These are phyloP conservation scores for Haplochromis vanheusdeni DNA, from an alignment of 2,113 vertebrate species.

Conservation along the genomic window DNA sequence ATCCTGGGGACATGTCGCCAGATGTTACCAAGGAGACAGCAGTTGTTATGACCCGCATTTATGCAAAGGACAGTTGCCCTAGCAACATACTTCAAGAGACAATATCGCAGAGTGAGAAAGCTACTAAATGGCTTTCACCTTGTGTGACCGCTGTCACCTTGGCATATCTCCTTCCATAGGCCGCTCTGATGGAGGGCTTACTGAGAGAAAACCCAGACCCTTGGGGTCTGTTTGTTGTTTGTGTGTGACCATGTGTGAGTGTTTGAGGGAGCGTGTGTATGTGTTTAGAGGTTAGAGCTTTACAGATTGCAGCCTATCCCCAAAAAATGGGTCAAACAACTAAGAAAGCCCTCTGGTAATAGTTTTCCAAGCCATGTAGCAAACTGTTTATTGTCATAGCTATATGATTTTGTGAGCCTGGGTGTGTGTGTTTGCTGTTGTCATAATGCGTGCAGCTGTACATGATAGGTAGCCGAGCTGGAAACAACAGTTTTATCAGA, in stretches of 20 bases:
- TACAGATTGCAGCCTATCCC: conserved; percentile 20
- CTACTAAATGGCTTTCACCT: conserved; percentile 44
- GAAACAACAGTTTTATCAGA: not conserved
- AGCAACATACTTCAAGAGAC: conserved; percentile 32
- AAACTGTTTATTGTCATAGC: not conserved
- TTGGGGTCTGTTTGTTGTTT: not conserved
- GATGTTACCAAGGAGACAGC: conserved; percentile 46
- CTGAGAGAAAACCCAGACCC: conserved; percentile 11
- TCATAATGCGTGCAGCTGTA: not conserved
- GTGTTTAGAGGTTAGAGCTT: conserved; percentile 2
- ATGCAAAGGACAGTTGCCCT: conserved; percentile 46
- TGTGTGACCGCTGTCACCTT: conserved; percentile 33
- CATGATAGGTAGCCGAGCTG: not conserved
- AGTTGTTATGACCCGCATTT: conserved; percentile 22
- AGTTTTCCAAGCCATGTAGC: conserved; percentile 1
- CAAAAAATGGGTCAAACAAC: conserved; percentile 41
- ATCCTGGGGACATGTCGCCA: conserved; percentile 59
- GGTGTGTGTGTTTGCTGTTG: not conserved
- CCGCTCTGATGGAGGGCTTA: conserved; percentile 38
- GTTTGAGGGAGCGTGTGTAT: not conserved
- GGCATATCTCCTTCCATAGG: conserved; percentile 1
- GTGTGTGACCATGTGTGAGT: not conserved
- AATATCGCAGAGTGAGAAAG: conserved; percentile 2
- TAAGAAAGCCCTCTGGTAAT: conserved; percentile 12
- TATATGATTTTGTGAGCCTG: not conserved